Conservation (phyloP, 1,140 invertebrate genomes). For the Tenebrio molitor region DNA sequence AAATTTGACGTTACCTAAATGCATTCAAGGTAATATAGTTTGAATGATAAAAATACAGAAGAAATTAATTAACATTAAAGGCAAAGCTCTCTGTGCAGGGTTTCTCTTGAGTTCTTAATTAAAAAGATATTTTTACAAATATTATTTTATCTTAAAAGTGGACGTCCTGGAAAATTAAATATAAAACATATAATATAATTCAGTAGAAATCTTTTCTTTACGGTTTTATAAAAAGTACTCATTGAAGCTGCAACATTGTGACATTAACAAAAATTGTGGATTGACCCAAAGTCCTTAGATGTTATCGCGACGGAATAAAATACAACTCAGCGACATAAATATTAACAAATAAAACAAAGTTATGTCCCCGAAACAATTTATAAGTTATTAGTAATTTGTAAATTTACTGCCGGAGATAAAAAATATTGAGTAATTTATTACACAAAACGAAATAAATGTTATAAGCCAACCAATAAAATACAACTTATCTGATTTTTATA, state of each 20-base stretch:
- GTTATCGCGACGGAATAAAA: neutral
- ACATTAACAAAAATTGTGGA: too few relatives aligned
- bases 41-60: neutral
- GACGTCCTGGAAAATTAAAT: neutral
- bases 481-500: conserved; percentile 31
- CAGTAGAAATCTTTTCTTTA: too few relatives aligned
- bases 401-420: conserved; percentile 6
- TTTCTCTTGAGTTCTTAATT: neutral
- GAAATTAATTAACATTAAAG: neutral
- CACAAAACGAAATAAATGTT: conserved; percentile 10
- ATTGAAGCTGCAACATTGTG: too few relatives aligned
- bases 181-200: neutral
- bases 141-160: neutral
- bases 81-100: neutral
- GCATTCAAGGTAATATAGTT: too few relatives aligned
- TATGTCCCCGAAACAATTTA: conserved; percentile 6
- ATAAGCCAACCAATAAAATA: conserved; percentile 14
- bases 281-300: neutral
- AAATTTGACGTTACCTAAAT: too few relatives aligned
- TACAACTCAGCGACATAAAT: neutral
- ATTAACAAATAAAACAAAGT: conserved; percentile 4
- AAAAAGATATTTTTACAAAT: neutral
- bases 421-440: conserved; percentile 23
- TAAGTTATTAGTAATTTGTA: conserved; percentile 16
- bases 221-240: too few relatives aligned